phyloP scores from a whole-genome alignment of 2,888 invertebrate genomes.

The Andrena minutula region DNA sequence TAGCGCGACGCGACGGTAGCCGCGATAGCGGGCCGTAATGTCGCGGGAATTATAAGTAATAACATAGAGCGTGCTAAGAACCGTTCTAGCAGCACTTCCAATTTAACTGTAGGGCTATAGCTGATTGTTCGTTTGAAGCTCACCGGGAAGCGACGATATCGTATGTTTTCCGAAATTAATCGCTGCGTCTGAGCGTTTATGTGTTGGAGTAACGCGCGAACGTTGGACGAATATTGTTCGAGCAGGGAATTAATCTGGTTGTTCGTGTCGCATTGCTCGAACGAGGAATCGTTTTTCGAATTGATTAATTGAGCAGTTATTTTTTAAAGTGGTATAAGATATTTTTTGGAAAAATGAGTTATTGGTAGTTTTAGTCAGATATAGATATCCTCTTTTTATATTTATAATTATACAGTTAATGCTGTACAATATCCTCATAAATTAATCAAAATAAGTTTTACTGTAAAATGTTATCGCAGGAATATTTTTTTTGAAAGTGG shows the following conservation, averaged over 20 bases:
- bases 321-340: no score
- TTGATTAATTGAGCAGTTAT: no score
- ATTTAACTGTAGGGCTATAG: constrained; percentile 25
- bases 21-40: constrained; percentile 16
- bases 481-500: no score
- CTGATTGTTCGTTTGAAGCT: constrained; percentile 19
- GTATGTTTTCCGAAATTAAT: not conserved
- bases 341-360: no score
- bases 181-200: no score
- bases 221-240: not conserved
- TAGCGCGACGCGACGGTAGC: constrained; percentile 6
- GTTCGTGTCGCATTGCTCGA: not conserved
- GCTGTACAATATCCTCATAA: no score
- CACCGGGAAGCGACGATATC: constrained; percentile 10
- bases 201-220: not conserved
- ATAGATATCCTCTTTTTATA: no score
- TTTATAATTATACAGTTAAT: no score
- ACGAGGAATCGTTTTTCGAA: not conserved
- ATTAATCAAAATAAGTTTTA: no score
- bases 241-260: not conserved
- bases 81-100: constrained; percentile 24
- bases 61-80: constrained; percentile 9
- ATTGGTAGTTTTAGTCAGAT: no score
- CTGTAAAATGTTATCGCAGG: no score
- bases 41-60: constrained; percentile 19